Evolutionary conservation across 2,113 vertebrate species (phyloP), one percentile per base, ranked within the genome.

Genomic region (Sinocyclocheilus anshuiensis): DNA sequence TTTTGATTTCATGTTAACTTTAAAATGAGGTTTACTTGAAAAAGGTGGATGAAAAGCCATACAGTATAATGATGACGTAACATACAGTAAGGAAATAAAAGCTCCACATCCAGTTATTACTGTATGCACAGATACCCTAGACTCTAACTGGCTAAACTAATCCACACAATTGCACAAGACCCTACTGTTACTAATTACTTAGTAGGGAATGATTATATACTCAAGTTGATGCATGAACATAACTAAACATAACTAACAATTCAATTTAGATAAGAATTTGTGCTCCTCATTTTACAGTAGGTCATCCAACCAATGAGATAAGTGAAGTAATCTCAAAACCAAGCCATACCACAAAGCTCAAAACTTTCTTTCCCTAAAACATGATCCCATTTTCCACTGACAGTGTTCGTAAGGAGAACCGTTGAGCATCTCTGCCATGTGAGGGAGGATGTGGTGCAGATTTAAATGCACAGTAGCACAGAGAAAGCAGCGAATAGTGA

Each of bases 371-470:
- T 67, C 29, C 79, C 39, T 26, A 8, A 22, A 39, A 81, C 36
- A 81, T 0, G 24, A 65, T 81, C 79, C 67, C 57, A 50, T 65
- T 67, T 81, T 81, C 77, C 80, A 83, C 57, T 74, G 75, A 84
- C 26, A 74, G 36, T 48, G 36, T 80, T 50, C 61, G 36, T 36
- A 42, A 45, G 33, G 15, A 83, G 22, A 4, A n/a, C 39, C 33
- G 10, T 4, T 61, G 33, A 67, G 71, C 24, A 12, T 83, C 24
- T 82, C 48, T 71, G 79, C 75, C 65, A 39, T 83, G 86, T 67
- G 48, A 36, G 48, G 45, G 76, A 83, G 84, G 88, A 87, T 89
- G 84, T 87, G 86, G 88, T 86, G 39, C 22, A n/a, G 36, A 86
- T 76, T 84, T 86, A 89, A 89, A 42, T 86, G 69, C 57, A 89